These are phyloP conservation scores for Aplysia californica DNA, from an alignment of 1,140 invertebrate genomes.

Conservation along the genomic window DNA sequence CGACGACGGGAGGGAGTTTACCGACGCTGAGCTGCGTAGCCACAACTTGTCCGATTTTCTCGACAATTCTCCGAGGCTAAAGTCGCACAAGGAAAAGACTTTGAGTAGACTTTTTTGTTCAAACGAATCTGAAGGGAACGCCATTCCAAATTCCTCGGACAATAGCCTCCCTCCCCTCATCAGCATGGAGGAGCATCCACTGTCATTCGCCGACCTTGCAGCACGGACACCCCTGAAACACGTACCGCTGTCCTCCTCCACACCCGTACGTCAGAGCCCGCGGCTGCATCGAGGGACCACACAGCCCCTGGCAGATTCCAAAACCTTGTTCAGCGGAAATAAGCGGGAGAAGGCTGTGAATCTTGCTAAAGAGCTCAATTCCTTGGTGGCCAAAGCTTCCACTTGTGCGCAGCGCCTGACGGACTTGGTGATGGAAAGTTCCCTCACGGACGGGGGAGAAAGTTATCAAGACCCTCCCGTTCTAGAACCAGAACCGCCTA, in stretches of 20 bases:
- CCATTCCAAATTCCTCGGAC: background rate
- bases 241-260: background rate
- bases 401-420: constrained; percentile 22
- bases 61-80: constrained; percentile 18
- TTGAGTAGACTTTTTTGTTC: background rate
- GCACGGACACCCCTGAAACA: background rate
- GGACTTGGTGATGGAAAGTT: constrained; percentile 23
- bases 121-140: too few relatives aligned
- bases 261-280: constrained; percentile 23
- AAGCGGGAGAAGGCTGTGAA: constrained; percentile 13
- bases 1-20: constrained; percentile 24
- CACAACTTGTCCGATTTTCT: constrained; percentile 23
- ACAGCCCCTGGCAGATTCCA: background rate
- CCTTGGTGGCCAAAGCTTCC: constrained; percentile 25
- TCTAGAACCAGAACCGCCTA: constrained; percentile 30
- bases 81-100: background rate
- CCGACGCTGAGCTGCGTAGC: constrained; percentile 23
- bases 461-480: constrained; percentile 32
- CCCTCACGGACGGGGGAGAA: constrained; percentile 6
- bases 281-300: constrained; percentile 4
- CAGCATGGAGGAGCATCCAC: background rate
- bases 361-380: constrained; percentile 19
- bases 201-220: background rate
- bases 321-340: background rate
- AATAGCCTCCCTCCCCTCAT: constrained; percentile 16